Evolutionary conservation across 1,140 invertebrate genomes (phyloP).

Genomic region (Polypedilum vanderplanki): DNA sequence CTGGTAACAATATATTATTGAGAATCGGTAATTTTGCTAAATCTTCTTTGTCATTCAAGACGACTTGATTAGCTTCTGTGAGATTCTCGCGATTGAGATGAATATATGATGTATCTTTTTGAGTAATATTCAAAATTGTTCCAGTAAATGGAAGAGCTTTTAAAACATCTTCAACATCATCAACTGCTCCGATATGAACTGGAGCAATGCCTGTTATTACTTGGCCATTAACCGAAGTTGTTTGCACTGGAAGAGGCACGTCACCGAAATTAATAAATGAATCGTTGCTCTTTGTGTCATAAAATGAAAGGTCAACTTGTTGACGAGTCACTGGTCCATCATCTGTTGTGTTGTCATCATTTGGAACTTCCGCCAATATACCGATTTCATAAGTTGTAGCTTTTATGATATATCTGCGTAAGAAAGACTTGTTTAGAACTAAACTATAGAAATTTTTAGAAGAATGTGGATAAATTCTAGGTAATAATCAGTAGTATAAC

Average conservation of each 20-base stretch:
- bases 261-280: constrained; percentile 46
- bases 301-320: constrained; percentile 50
- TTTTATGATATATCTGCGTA: constrained; percentile 49
- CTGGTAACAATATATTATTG: background rate
- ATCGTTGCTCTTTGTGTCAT: constrained; percentile 46
- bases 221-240: constrained; percentile 46
- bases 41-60: constrained; percentile 32
- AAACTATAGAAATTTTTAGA: too few species aligned
- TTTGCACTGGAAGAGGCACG: constrained; percentile 48
- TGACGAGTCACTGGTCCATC: constrained; percentile 39
- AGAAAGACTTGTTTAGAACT: constrained; percentile 31
- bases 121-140: constrained; percentile 44
- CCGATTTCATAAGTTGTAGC: constrained; percentile 53
- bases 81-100: constrained; percentile 39
- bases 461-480: too few species aligned
- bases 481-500: background rate
- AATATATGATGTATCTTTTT: constrained; percentile 43
- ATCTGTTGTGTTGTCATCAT: constrained; percentile 41
- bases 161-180: constrained; percentile 40
- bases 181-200: constrained; percentile 44
- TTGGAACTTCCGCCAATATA: constrained; percentile 48
- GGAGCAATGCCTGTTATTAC: constrained; percentile 47
- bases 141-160: constrained; percentile 41
- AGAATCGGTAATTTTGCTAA: background rate
- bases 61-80: constrained; percentile 37